Conservation (phyloP, 2,888 invertebrate species). For the Rhimphoctona megacephalus region DNA sequence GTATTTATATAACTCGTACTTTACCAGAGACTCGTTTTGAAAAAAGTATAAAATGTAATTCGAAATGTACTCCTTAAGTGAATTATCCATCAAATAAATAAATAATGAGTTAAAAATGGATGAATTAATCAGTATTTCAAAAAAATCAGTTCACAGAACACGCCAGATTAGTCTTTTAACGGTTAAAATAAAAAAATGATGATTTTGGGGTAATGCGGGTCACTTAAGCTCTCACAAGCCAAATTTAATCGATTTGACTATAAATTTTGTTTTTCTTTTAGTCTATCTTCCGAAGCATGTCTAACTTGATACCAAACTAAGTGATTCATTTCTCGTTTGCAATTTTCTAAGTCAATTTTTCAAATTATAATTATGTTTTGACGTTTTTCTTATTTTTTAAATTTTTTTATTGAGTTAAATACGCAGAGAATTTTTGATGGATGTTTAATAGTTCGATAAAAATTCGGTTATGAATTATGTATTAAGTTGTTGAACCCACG, state of each 20-base stretch:
- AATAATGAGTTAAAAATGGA: neutral
- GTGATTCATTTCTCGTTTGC: neutral
- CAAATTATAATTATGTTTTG: neutral
- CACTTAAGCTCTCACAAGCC: neutral
- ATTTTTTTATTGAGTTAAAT: neutral
- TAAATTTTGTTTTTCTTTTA: neutral
- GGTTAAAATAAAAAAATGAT: neutral
- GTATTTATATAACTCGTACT: conserved; percentile 7
- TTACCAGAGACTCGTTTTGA: neutral
- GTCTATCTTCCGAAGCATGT: too few relatives aligned
- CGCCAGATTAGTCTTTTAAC: neutral
- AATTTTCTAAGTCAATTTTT: neutral
- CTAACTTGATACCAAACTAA: neutral
- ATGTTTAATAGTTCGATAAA: neutral
- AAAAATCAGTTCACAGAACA: neutral
- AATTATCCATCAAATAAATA: neutral
- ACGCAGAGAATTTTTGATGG: neutral
- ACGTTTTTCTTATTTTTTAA: neutral
- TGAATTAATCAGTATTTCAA: neutral
- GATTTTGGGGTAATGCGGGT: conserved; percentile 6
- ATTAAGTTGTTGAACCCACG: neutral
- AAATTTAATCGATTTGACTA: neutral
- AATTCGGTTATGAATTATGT: neutral
- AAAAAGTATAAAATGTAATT: neutral
- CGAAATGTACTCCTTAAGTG: neutral